Evolutionary conservation across 2,888 invertebrate species (phyloP).

Genomic region (Panorpa germanica): DNA sequence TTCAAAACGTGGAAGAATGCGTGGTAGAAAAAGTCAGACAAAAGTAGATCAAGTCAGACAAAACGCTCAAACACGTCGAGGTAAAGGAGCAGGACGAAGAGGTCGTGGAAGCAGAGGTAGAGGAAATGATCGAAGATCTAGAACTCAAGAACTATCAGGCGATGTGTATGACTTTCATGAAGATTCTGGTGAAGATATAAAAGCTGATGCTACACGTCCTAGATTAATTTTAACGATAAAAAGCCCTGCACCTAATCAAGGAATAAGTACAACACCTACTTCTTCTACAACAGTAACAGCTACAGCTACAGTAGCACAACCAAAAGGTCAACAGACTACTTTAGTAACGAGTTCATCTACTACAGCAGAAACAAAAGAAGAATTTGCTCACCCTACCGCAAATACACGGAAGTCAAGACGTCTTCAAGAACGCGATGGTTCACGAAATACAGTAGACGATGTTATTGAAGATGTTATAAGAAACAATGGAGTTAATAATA

Average conservation of each 20-base stretch:
- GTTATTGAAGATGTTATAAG: conserved; percentile 79
- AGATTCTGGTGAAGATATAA: conserved; percentile 64
- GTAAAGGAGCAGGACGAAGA: conserved; percentile 17
- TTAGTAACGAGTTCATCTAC: conserved; percentile 7
- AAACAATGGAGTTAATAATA: conserved; percentile 25
- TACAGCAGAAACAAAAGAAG: conserved; percentile 15
- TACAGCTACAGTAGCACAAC: conserved; percentile 13
- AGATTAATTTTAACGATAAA: conserved; percentile 68
- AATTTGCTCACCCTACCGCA: conserved; percentile 16
- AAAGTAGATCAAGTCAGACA: conserved; percentile 28
- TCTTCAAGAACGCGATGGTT: conserved; percentile 57
- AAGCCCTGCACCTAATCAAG: conserved; percentile 34
- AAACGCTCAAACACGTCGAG: conserved; percentile 26
- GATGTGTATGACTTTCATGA: conserved; percentile 86
- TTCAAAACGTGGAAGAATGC: conserved; percentile 26
- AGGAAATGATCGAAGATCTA: conserved; percentile 26
- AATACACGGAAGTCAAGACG: conserved; percentile 69
- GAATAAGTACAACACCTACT: conserved; percentile 18
- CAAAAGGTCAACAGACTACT: conserved; percentile 16
- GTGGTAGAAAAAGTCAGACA: conserved; percentile 17
- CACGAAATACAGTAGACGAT: conserved; percentile 64
- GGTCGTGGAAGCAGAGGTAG: conserved; percentile 30
- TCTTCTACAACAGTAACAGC: conserved; percentile 19
- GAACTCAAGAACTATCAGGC: conserved; percentile 23
- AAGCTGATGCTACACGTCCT: conserved; percentile 34